phyloP scores from a whole-genome alignment of 2,888 invertebrate genomes.

The Dynastes tityus region DNA sequence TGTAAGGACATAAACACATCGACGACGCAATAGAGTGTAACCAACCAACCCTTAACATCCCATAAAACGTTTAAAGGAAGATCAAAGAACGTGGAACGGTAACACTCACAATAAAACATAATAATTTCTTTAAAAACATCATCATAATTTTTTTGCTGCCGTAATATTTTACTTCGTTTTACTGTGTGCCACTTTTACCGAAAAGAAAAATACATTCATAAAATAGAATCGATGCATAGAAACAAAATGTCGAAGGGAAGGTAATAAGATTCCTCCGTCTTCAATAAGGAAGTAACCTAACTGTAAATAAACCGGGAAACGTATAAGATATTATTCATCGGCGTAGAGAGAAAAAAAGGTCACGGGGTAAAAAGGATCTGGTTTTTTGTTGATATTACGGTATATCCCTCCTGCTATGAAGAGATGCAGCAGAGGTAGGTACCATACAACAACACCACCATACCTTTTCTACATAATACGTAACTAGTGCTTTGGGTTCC shows the following conservation, averaged over 20 bases:
- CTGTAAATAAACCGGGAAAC: conserved; percentile 54
- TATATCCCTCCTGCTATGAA: conserved; percentile 37
- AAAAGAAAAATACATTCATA: conserved; percentile 28
- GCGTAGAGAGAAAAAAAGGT: conserved; percentile 55
- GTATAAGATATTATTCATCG: conserved; percentile 43
- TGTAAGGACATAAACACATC: neutral
- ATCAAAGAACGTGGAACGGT: conserved; percentile 30
- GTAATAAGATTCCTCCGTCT: conserved; percentile 4
- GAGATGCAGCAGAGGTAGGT: neutral
- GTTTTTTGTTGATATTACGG: conserved; percentile 58
- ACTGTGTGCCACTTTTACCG: conserved; percentile 9
- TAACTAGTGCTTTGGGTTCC: conserved; percentile 30
- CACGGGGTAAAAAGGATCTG: conserved; percentile 53
- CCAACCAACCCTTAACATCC: neutral
- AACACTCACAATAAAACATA: conserved; percentile 6
- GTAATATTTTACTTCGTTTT: conserved; percentile 28
- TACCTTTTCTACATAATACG: neutral
- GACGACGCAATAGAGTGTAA: conserved; percentile 21
- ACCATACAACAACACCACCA: conserved; percentile 1
- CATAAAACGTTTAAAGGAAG: conserved; percentile 16
- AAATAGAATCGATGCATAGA: conserved; percentile 1
- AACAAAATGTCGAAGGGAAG: neutral
- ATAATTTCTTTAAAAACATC: conserved; percentile 38
- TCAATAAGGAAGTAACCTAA: conserved; percentile 49
- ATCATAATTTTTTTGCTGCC: conserved; percentile 41